phyloP scores from a whole-genome alignment of 2,113 vertebrate species.

The Hemiprocne comata region DNA sequence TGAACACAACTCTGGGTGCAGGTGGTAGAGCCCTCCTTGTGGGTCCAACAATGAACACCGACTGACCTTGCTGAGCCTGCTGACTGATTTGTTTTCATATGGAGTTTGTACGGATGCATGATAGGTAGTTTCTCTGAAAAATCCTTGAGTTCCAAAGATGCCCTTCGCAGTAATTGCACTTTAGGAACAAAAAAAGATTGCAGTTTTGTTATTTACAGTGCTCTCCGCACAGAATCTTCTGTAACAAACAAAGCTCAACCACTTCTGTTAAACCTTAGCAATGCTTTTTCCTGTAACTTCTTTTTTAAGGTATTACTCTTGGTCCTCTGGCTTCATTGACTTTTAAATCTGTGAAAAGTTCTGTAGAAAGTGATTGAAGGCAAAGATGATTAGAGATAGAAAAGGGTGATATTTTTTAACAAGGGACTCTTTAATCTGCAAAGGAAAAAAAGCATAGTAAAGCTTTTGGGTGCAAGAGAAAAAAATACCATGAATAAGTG shows the following conservation, averaged over 20 bases:
- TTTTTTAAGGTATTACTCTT: neutral
- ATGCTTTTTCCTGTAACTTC: neutral
- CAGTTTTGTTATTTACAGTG: neutral
- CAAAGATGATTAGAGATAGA: neutral
- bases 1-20: rapidly evolving
- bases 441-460: neutral
- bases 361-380: neutral
- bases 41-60: rapidly evolving
- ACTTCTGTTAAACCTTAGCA: neutral
- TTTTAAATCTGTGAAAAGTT: neutral
- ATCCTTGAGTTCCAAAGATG: neutral
- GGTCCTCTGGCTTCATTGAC: neutral
- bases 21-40: neutral
- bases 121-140: neutral
- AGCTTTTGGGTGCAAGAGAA: neutral
- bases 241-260: neutral
- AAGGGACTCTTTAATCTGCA: neutral
- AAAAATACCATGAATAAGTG: neutral
- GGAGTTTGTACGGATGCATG: neutral
- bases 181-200: neutral
- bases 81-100: neutral
- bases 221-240: neutral
- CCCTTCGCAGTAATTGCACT: neutral
- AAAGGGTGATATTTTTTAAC: neutral
- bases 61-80: neutral